Evolutionary conservation across 2,113 vertebrate species (phyloP), one percentile per base, ranked within the genome.

Genomic region (Aegithalos caudatus): DNA sequence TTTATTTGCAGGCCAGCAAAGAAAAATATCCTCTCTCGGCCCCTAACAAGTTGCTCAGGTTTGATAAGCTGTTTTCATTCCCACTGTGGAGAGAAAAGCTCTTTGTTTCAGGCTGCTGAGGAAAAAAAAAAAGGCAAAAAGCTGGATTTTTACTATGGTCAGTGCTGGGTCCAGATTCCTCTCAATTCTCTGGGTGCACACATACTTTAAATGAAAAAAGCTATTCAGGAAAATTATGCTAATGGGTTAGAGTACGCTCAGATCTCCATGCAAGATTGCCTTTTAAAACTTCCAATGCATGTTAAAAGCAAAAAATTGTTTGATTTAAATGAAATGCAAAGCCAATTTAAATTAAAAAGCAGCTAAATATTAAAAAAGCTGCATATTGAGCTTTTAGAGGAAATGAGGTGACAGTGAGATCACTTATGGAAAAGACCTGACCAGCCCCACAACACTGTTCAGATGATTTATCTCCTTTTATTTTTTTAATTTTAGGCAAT

Each of bases 11-110:
- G 88, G 19, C 50, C 70, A 77, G 92, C 62, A 51, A 93, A 96
- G 94, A 88, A 95, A 96, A 95, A 97, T 81, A 92, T 71, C 92
- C 81, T 94, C 90, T 89, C 92, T 51, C 86, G 96, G 94, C 83
- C 82, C 78, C 73, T 94, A 95, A 91, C 47, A 79, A 92, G 83
- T 95, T 64, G 88, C n/a, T 88, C 35, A 18, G 76, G 80, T 94
- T 84, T 86, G 92, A 95, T 94, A 94, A 92, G 83, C 60, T 84
- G 6, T 95, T 95, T 94, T 64, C 54, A 76, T 81, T 95, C 89
- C 81, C 28, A 64, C 0, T 58, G 83, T 20, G 44, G 22, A 79
- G 48, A 96, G 83, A 97, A 97, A n/a, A 86, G 69, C 61, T 33
- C 95, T 93, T 97, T 96, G 94, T 95, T 96, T 92, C 76, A 70